phyloP scores from a whole-genome alignment of 2,888 invertebrate species.

The Synanthedon andrenaeformis region DNA sequence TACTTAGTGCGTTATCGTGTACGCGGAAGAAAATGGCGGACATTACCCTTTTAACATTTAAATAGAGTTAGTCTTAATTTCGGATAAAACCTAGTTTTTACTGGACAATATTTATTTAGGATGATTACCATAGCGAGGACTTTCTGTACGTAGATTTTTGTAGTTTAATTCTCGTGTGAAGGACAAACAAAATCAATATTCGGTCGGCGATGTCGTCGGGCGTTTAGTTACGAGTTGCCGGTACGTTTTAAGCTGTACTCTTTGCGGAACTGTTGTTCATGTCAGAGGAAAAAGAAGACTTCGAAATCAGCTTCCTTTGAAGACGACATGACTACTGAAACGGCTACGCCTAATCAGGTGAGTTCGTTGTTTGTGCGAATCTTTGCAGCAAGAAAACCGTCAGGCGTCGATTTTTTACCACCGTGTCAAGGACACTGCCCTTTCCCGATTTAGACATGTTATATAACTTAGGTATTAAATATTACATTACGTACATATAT shows the following conservation, averaged over 20 bases:
- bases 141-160: constrained; percentile 20
- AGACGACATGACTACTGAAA: constrained; percentile 64
- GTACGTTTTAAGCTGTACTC: constrained; percentile 37
- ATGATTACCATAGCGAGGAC: constrained; percentile 34
- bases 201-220: constrained; percentile 23
- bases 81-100: constrained; percentile 11
- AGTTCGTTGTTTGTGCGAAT: constrained; percentile 1
- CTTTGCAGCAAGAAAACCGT: constrained; percentile 1
- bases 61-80: constrained; percentile 23
- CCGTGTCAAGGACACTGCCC: constrained; percentile 40
- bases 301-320: constrained; percentile 47
- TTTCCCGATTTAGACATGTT: constrained; percentile 25
- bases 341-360: constrained; percentile 66
- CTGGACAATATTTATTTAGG: constrained; percentile 7
- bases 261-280: constrained; percentile 53
- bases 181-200: constrained; percentile 45
- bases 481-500: too few relatives aligned
- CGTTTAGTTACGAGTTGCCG: constrained; percentile 14
- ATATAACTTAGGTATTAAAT: constrained; percentile 16
- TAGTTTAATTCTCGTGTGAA: constrained; percentile 23
- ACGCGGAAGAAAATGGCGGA: constrained; percentile 53
- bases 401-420: constrained; percentile 20
- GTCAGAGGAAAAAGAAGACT: constrained; percentile 51
- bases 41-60: constrained; percentile 18
- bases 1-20: constrained; percentile 19